Evolutionary conservation across 2,888 invertebrate species (phyloP).

Genomic region (Eristalinus sepulchralis): DNA sequence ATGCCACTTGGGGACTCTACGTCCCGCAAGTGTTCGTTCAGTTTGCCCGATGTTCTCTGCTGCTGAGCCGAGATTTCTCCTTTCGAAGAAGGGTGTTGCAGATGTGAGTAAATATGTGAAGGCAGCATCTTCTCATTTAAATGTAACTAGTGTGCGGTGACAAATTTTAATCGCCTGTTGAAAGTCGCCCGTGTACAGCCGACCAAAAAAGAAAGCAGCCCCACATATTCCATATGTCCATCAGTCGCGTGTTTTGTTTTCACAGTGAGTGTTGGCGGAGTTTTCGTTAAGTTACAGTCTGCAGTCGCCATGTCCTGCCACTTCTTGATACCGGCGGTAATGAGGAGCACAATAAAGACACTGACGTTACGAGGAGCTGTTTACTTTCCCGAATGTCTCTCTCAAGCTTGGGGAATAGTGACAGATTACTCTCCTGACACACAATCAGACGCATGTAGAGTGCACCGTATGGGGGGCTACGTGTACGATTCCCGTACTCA

Average conservation of each 20-base stretch:
- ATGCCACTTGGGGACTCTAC: background rate
- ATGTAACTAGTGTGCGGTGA: constrained; percentile 63
- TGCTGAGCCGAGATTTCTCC: background rate
- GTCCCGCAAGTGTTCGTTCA: constrained; percentile 42
- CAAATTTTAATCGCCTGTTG: constrained; percentile 71
- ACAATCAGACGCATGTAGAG: constrained; percentile 41
- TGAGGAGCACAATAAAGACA: constrained; percentile 30
- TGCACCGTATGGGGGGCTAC: background rate
- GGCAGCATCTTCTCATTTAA: constrained; percentile 55
- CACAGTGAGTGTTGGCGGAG: background rate
- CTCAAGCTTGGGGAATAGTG: constrained; percentile 41
- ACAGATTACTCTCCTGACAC: constrained; percentile 53
- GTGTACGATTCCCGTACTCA: constrained; percentile 15
- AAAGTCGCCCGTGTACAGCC: constrained; percentile 41
- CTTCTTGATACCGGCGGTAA: constrained; percentile 47
- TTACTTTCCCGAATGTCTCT: constrained; percentile 7
- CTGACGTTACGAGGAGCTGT: constrained; percentile 1
- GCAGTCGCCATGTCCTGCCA: constrained; percentile 28
- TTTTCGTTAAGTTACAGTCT: constrained; percentile 62
- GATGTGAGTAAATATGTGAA: constrained; percentile 32
- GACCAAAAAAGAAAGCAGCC: constrained; percentile 8
- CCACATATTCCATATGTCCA: constrained; percentile 9
- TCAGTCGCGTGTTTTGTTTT: constrained; percentile 1
- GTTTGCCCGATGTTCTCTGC: constrained; percentile 13
- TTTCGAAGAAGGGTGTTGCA: background rate